Base-by-base conservation (phyloP, 92 coral and sea anemone species). In the Scolanthus callimorphus region DNA sequence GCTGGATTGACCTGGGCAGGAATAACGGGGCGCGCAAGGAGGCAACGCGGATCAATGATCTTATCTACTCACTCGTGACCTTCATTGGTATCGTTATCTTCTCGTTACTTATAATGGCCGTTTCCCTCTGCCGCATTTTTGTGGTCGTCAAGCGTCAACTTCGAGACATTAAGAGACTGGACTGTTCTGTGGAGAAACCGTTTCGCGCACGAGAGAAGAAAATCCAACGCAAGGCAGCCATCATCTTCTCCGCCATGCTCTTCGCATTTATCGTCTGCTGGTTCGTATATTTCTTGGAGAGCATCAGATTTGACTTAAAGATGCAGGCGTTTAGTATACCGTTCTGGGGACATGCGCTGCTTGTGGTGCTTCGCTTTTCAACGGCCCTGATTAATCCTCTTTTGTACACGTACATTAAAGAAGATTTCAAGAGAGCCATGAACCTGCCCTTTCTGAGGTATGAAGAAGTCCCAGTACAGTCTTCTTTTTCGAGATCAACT, bases 401-500 rank as follows among this genome's bases (percentile, higher is more conserved):
- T 0, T 50, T 86, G 22, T 86, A 86, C 27, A 77, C 95, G 2
- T 62, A 82, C 46, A 73, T 86, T 10, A 86, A 86, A 38, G 83
- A 77, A 62, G 95, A 86, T 54, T 86, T 86, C 51, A 86, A 72
- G 46, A 65, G 74, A 56, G 90, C 85, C 19, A 31, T 73, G 22
- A 17, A 57, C 17, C 21, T 60, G 9, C 30, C 78, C 2, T 52
- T 76, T n/a, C 62, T 64, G n/a, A 49, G 56, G 10, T 56, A 19
- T 54, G 45, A 22, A n/a, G n/a, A n/a, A n/a, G n/a, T n/a, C n/a
- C n/a, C n/a, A n/a, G n/a, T n/a, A n/a, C n/a, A n/a, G n/a, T n/a
- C n/a, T n/a, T n/a, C n/a, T n/a, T n/a, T n/a, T n/a, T n/a, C n/a
- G n/a, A n/a, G n/a, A n/a, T n/a, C n/a, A n/a, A n/a, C n/a, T n/a